Conservation (phyloP, 37 sponge, comb jelly and placozoan species). For the Cladorhizidae sp. region DNA sequence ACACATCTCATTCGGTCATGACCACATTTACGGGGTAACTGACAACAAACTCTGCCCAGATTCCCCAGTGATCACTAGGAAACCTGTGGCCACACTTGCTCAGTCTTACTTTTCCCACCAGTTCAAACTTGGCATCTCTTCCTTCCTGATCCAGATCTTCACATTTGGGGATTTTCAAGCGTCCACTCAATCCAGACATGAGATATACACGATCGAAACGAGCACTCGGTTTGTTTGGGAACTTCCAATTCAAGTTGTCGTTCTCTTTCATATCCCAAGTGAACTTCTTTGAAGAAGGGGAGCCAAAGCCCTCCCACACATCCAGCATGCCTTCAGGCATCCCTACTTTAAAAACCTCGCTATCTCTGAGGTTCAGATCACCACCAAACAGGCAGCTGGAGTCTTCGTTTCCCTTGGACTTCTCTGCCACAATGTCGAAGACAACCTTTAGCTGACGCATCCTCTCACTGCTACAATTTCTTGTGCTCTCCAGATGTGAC, state of each 20-base stretch:
- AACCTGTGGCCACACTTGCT: constrained; percentile 40
- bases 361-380: constrained; percentile 77
- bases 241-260: constrained; percentile 53
- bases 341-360: constrained; percentile 53
- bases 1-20: no score
- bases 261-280: constrained; percentile 76
- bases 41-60: constrained; percentile 62
- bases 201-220: constrained; percentile 78
- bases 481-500: constrained; percentile 82
- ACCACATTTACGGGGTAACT: neutral
- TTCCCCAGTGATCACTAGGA: constrained; percentile 89
- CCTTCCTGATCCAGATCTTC: neutral
- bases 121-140: constrained; percentile 34
- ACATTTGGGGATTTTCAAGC: neutral
- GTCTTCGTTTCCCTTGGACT: neutral
- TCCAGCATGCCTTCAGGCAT: constrained; percentile 54
- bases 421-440: constrained; percentile 26
- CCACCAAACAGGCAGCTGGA: constrained; percentile 73
- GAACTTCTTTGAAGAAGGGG: constrained; percentile 37
- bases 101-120: constrained; percentile 71
- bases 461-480: constrained; percentile 40
- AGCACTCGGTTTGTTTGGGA: constrained; percentile 18
- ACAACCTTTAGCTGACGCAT: constrained; percentile 50
- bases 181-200: constrained; percentile 1
- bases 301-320: constrained; percentile 75